These are phyloP conservation scores for Gobio gobio DNA, from an alignment of 2,113 vertebrate genomes.

Conservation along the genomic window DNA sequence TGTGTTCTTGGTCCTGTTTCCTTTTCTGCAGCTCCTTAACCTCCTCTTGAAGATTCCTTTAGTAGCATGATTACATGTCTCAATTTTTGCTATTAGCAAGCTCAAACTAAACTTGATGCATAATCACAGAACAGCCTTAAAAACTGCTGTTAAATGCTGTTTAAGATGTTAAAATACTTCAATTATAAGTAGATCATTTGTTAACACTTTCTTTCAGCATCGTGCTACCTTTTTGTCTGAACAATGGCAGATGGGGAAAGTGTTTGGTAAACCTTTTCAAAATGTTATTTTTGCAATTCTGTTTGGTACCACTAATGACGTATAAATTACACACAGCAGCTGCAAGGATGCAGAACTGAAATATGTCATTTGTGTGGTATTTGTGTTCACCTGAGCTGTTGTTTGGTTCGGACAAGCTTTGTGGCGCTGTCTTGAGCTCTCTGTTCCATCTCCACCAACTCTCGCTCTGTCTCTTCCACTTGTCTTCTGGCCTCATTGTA, in stretches of 20 bases:
- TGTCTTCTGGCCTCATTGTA: conserved; percentile 69
- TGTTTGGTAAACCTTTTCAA: neutral
- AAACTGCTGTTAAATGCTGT: neutral
- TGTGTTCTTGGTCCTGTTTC: conserved; percentile 75
- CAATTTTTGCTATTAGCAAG: neutral
- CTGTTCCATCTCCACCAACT: conserved; percentile 80
- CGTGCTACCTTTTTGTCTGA: neutral
- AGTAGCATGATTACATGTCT: neutral
- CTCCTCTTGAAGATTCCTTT: conserved; percentile 77
- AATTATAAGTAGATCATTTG: neutral
- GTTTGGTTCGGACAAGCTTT: conserved; percentile 76
- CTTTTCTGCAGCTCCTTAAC: conserved; percentile 70
- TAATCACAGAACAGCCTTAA: neutral
- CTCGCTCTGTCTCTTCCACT: conserved; percentile 70
- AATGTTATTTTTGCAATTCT: neutral
- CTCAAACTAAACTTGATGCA: conserved; percentile 11
- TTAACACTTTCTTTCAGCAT: neutral
- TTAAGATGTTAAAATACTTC: too few relatives aligned
- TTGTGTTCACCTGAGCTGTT: conserved; percentile 79
- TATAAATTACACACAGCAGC: neutral
- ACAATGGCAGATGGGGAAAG: neutral
- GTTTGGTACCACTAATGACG: neutral
- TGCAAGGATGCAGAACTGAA: neutral
- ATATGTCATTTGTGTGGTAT: neutral
- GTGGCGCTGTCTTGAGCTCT: conserved; percentile 76